Percentiles rank a stretch among this genome's conserved stretches.
Conservation (phyloP, 2,797 vertebrate species). For the Sebastes aleutianus region DNA sequence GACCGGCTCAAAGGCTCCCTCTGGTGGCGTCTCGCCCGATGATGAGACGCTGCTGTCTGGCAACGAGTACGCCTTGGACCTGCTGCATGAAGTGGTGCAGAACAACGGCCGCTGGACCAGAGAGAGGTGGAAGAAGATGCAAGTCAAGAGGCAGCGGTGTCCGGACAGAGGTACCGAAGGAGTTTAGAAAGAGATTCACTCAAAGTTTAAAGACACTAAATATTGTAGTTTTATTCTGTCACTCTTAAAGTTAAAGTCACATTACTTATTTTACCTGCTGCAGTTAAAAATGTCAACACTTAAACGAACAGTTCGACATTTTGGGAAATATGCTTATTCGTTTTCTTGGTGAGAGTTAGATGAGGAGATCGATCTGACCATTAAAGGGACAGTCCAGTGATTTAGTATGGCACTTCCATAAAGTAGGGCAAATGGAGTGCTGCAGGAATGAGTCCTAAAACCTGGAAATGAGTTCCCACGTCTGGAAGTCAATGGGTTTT, state of each 20-base stretch:
- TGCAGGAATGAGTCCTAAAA: background rate
- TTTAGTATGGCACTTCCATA: too few species aligned
- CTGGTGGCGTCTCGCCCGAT: conserved; percentile 57
- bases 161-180: background rate
- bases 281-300: background rate
- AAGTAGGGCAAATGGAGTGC: background rate
- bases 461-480: too few species aligned
- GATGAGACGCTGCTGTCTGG: conserved; percentile 67
- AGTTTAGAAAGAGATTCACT: background rate
- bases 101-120: conserved; percentile 86
- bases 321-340: background rate
- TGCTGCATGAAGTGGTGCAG: conserved; percentile 85
- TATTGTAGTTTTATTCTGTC: background rate
- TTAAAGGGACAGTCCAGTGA: too few species aligned
- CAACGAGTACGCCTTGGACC: conserved; percentile 76
- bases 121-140: conserved; percentile 80
- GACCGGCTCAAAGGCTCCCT: conserved; percentile 33
- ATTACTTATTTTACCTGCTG: background rate
- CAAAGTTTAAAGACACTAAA: background rate
- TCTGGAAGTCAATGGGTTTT: background rate
- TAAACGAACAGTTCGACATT: background rate
- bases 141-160: conserved; percentile 63
- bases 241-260: background rate
- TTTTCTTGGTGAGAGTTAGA: background rate
- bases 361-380: too few species aligned